Percentiles rank a stretch among this genome's conserved stretches.
Evolutionary conservation across 2,888 invertebrate species (phyloP).

Genomic region (Latrodectus hesperus): DNA sequence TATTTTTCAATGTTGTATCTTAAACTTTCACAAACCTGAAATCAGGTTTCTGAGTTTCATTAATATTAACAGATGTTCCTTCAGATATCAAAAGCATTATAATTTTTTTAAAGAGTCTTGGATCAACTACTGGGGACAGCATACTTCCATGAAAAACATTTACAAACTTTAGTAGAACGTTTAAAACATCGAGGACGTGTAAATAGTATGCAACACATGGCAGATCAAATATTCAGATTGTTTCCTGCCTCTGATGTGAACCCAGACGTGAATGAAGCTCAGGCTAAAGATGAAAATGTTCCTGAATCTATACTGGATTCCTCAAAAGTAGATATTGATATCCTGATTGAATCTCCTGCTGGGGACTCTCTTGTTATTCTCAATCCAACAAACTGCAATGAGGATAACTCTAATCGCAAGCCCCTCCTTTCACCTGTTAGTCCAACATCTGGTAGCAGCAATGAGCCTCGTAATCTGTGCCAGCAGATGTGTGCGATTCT

Average conservation of each 20-base stretch:
- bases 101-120: conserved; percentile 79
- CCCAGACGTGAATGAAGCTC: conserved; percentile 17
- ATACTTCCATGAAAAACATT: conserved; percentile 83
- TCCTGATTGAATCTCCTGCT: conserved; percentile 49
- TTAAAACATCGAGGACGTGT: conserved; percentile 84
- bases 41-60: no score
- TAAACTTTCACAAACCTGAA: no score
- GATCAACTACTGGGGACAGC: conserved; percentile 89
- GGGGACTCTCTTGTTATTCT: conserved; percentile 13
- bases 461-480: conserved; percentile 70
- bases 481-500: conserved; percentile 83
- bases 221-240: conserved; percentile 81
- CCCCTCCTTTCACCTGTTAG: conserved; percentile 51
- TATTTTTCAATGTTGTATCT: no score
- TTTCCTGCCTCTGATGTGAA: conserved; percentile 72
- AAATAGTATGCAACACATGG: conserved; percentile 82
- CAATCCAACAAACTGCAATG: conserved; percentile 33
- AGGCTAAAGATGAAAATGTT: conserved; percentile 19
- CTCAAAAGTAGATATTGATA: conserved; percentile 51
- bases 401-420: conserved; percentile 9
- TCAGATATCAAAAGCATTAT: no score
- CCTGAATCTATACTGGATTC: conserved; percentile 12
- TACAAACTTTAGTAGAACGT: conserved; percentile 81
- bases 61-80: no score
- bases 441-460: conserved; percentile 37